Base-by-base conservation (phyloP, 2,888 invertebrate species). In the Patella ulyssiponensis region DNA sequence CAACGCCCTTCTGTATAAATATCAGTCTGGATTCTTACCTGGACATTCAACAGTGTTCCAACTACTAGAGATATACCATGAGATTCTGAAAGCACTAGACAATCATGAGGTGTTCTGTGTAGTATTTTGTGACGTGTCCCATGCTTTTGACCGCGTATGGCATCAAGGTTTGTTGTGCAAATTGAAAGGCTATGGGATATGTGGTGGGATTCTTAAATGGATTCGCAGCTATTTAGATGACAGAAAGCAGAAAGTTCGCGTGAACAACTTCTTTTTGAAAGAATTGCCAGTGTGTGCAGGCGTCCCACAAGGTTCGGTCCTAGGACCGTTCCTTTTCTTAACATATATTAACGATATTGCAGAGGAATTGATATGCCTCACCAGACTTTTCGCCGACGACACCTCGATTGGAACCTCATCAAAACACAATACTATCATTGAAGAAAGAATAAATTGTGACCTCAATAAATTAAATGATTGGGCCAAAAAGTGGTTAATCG, bases 1-100 rank as follows among this genome's bases (percentile, higher is more conserved):
- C 0, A 54, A 80, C 75, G 74, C 81, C 58, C 78, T 84, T n/a
- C 74, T 84, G 5, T 69, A 78, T n/a, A 78, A 81, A 23, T 11
- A 64, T 0, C 84, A 85, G 69, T 79, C 82, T 73, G 81, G 84
- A 5, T 86, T 84, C 71, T 51, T 82, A 12, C 80, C 74, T 33
- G 79, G 74, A 53, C 54, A 76, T 5, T 83, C 84, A 5, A 82
- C 82, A 74, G 81, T 82, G 23, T 79, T 78, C 14, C 80, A 86
- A 71, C 80, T 85, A 5, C 70, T 82, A 12, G 70, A 53, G 15
- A 79, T 80, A 44, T 69, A 78, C 17, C 71, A 83, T n/a, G 82
- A 84, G 27, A 64, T 80, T 20, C 56, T 77, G 7, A 33, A 27
- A 56, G 74, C 51, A 53, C 44, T 83, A 17, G 80, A 83, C 17